Percentiles rank a stretch among this genome's conserved stretches.
phyloP scores from a whole-genome alignment of 2,113 vertebrate genomes.

The Siphamia tubifer region DNA sequence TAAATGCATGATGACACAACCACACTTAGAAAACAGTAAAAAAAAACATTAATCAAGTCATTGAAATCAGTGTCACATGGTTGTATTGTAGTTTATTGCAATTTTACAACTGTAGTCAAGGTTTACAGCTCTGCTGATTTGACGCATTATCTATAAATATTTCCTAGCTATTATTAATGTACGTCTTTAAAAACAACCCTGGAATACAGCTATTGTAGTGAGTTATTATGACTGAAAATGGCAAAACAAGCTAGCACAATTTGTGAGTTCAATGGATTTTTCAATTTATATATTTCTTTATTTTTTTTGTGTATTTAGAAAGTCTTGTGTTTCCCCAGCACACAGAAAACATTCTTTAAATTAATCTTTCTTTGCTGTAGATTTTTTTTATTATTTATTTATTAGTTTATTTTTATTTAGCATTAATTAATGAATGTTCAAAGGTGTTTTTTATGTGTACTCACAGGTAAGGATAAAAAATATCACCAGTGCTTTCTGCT shows the following conservation, averaged over 20 bases:
- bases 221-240: neutral
- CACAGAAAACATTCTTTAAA: neutral
- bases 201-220: neutral
- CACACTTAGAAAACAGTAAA: conserved; percentile 30
- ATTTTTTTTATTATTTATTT: no score
- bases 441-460: neutral
- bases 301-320: conserved; percentile 2
- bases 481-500: neutral
- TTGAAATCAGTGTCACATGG: neutral
- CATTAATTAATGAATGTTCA: no score
- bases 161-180: neutral
- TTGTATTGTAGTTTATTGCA: neutral
- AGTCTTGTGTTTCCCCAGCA: neutral
- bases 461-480: neutral
- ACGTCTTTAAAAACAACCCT: neutral
- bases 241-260: neutral
- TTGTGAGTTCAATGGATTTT: conserved; percentile 2
- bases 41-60: conserved; percentile 34
- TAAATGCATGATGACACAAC: conserved; percentile 36
- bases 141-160: neutral
- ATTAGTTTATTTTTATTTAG: no score
- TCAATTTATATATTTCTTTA: neutral
- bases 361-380: neutral
- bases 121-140: no score
- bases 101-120: conserved; percentile 1